Conservation (phyloP, 2,113 vertebrate genomes). For the Gobius niger region DNA sequence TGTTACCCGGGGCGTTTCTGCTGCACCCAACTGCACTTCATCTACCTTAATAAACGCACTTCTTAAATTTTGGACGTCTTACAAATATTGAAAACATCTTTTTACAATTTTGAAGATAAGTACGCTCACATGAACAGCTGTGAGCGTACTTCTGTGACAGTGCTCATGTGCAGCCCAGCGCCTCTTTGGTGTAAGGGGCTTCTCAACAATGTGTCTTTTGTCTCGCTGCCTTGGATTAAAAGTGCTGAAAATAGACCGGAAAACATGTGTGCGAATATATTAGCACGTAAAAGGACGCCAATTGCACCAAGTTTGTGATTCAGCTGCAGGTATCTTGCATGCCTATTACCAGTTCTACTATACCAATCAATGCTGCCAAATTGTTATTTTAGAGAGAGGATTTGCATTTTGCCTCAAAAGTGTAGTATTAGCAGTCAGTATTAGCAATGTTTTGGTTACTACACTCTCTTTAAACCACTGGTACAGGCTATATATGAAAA, state of each 20-base stretch:
- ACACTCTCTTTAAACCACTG: not conserved
- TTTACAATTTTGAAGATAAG: too few species aligned
- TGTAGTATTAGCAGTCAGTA: not conserved
- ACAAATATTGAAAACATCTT: too few species aligned
- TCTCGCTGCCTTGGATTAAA: constrained; percentile 41
- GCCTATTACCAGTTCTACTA: too few species aligned
- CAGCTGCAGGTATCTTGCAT: too few species aligned
- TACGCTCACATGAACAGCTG: constrained; percentile 22
- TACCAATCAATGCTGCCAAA: too few species aligned
- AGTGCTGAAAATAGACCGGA: constrained; percentile 44
- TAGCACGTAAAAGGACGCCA: too few species aligned
- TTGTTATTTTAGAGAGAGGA: not conserved
- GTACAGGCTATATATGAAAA: too few species aligned
- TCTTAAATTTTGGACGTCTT: too few species aligned
- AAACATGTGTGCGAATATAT: constrained; percentile 37
- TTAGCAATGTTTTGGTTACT: not conserved
- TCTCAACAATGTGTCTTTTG: constrained; percentile 71
- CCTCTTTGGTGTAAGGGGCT: constrained; percentile 32
- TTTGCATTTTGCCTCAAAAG: not conserved
- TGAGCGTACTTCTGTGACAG: constrained; percentile 33
- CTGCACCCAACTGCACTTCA: too few species aligned
- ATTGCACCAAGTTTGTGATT: too few species aligned
- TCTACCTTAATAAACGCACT: too few species aligned
- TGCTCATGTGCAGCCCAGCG: constrained; percentile 39
- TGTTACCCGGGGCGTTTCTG: too few species aligned